These are phyloP conservation scores for Typhlichthys subterraneus DNA, from an alignment of 2,797 vertebrate genomes.

Conservation along the genomic window DNA sequence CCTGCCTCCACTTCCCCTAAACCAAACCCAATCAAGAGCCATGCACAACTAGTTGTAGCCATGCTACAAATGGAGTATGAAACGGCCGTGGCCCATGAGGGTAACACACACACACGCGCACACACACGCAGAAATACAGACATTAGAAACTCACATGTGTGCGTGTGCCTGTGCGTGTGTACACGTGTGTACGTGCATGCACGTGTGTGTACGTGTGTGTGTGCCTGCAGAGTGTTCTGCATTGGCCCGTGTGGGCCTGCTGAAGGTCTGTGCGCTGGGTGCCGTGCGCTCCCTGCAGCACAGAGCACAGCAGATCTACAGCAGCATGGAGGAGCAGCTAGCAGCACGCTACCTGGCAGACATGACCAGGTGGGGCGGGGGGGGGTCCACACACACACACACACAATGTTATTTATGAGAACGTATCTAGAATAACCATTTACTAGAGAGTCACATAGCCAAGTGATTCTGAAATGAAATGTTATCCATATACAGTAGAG, in stretches of 20 bases:
- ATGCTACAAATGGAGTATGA: conserved; percentile 82
- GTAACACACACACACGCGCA: conserved; percentile 61
- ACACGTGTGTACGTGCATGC: conserved; percentile 13
- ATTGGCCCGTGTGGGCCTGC: conserved; percentile 78
- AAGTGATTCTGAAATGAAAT: too few species aligned
- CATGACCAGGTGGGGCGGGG: conserved; percentile 83
- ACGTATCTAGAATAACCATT: too few species aligned
- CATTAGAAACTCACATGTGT: background rate
- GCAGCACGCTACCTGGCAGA: conserved; percentile 79
- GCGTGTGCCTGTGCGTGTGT: background rate
- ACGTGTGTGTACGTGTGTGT: conserved; percentile 16
- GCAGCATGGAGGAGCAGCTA: conserved; percentile 82
- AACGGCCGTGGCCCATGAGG: conserved; percentile 80
- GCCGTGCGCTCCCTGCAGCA: conserved; percentile 74
- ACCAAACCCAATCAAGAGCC: conserved; percentile 50
- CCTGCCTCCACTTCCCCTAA: conserved; percentile 33
- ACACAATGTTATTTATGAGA: background rate
- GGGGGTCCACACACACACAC: background rate
- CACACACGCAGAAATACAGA: background rate
- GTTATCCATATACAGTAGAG: too few species aligned
- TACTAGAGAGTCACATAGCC: too few species aligned
- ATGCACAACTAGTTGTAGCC: conserved; percentile 56
- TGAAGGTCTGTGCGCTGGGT: conserved; percentile 80
- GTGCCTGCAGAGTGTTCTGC: conserved; percentile 71
- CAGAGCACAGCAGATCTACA: conserved; percentile 73